phyloP scores from a whole-genome alignment of 1,140 invertebrate species.

The Nephila pilipes region DNA sequence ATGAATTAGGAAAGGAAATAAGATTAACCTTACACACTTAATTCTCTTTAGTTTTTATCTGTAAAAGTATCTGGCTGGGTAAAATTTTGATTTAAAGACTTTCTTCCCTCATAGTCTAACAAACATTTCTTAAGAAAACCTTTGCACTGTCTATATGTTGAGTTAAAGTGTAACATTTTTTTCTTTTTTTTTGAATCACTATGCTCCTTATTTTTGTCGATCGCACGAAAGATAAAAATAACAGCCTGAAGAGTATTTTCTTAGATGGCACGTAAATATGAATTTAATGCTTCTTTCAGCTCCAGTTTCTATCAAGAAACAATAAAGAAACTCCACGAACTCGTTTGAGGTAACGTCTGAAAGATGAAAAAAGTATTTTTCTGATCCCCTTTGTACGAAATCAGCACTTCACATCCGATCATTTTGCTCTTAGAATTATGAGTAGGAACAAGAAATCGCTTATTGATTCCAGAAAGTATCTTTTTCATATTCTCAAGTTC shows the following conservation, averaged over 20 bases:
- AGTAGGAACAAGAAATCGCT: not conserved
- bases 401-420: not conserved
- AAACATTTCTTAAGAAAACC: no score
- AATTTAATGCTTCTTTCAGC: constrained; percentile 43
- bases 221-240: not conserved
- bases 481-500: no score
- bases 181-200: not conserved
- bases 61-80: no score
- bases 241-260: not conserved
- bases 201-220: not conserved
- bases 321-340: constrained; percentile 13
- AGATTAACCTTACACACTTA: no score
- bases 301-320: constrained; percentile 12
- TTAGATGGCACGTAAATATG: not conserved
- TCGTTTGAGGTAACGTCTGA: constrained; percentile 17
- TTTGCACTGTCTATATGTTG: no score
- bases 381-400: not conserved
- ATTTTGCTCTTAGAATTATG: not conserved
- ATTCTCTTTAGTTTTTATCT: no score
- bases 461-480: not conserved
- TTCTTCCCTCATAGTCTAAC: no score
- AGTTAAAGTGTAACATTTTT: no score
- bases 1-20: no score
- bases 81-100: no score
- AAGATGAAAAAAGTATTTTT: constrained; percentile 15